Evolutionary conservation across 1,140 invertebrate species (phyloP), one percentile per base, ranked within the genome.

Genomic region (Tribolium castaneum): DNA sequence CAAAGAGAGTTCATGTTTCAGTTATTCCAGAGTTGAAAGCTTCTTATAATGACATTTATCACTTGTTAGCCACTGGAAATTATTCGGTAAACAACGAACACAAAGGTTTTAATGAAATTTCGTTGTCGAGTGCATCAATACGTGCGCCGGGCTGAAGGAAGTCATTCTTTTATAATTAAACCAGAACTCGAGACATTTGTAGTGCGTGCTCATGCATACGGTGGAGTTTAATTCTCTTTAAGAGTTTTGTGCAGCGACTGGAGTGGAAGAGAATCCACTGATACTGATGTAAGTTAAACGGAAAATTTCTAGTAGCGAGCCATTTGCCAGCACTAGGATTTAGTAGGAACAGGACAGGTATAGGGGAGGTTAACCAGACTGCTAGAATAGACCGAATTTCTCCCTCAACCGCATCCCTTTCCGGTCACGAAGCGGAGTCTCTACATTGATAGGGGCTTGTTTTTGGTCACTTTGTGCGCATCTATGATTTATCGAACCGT

Each of bases 311-410:
- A 9, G 59, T 35, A 66, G 30, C 10, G 9, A 35, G 25, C 25
- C 6, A 66, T 66, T 66, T 66, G 30, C 25, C 59, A 35, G 13
- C 4, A 30, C 13, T 66, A 35, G 59, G 12, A 66, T 66, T 66
- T 22, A 66, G 59, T 66, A n/a, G 25, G 6, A 25, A 66, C 25
- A 66, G 30, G 59, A 35, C 59, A 66, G 59, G 59, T 66, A 66
- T 45, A 45, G 39, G 39, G 35, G 30, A 66, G 59, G 59, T 66
- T 35, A 35, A 35, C 30, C 59, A 35, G 30, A 22, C 59, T 66
- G 59, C 7, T 35, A 12, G 59, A 66, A 12, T 34, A 14, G 30
- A 66, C 25, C 59, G 30, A 66, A 66, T 13, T 45, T 45, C 30
- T 66, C 30, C n/a, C 30, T 22, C 30, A n/a, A 35, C 30, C 25